Evolutionary conservation across 2,888 invertebrate species (phyloP).

Genomic region (Disparrhopalites patrizii): DNA sequence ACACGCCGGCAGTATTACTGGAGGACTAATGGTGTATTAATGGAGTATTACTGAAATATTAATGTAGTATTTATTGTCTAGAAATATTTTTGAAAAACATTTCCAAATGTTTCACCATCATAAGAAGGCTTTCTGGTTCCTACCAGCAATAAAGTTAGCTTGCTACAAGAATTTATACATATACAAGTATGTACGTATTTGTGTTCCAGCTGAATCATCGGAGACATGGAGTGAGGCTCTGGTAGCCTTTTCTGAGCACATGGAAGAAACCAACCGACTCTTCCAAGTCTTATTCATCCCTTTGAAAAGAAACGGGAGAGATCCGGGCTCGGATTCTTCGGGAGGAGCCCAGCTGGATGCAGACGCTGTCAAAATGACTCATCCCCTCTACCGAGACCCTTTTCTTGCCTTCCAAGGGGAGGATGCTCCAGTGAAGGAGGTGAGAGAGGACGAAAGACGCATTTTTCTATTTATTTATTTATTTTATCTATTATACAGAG

Average conservation of each 20-base stretch:
- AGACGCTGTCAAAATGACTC: background rate
- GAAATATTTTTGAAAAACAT: no score
- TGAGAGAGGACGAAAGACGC: background rate
- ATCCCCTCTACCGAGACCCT: background rate
- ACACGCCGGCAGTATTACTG: no score
- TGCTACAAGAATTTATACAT: background rate
- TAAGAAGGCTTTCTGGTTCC: no score
- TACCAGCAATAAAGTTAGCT: no score
- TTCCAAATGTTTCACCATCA: no score
- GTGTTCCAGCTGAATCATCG: background rate
- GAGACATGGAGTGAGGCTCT: background rate
- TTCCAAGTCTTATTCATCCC: constrained; percentile 34
- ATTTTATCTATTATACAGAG: background rate
- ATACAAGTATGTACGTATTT: background rate
- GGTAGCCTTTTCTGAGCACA: constrained; percentile 1
- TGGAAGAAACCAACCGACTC: background rate
- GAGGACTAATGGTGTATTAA: no score
- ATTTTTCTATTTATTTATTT: background rate
- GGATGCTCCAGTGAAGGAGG: constrained; percentile 12
- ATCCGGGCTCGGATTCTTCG: no score
- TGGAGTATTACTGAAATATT: no score
- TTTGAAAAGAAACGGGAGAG: constrained; percentile 2
- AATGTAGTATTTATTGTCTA: no score
- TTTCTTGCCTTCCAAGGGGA: constrained; percentile 6
- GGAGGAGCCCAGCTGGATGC: no score